Evolutionary conservation across 2,797 vertebrate species (phyloP), one percentile per base, ranked within the genome.

Genomic region (Enteromius fasciolatus): DNA sequence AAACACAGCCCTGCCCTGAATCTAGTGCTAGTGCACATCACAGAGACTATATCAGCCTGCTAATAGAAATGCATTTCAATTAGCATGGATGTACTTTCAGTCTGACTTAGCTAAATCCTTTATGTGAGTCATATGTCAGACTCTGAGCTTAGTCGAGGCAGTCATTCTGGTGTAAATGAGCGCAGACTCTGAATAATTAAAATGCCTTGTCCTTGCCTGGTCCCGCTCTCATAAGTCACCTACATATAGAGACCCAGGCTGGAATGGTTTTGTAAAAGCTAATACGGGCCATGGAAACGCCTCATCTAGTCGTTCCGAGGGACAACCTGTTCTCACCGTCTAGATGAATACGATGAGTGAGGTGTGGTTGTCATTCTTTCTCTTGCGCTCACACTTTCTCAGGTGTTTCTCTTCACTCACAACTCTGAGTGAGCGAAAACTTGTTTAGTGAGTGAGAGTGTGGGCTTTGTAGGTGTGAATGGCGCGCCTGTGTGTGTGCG

Each of bases 151-250:
- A 83, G 83, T 81, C 69, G 25, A 81, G 46, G 57, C 73, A 81
- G 86, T 67, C 76, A 67, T 84, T 84, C 68, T 78, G 72, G 69
- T 81, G 78, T 86, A 85, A 87, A 83, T 86, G 80, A 87, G 80
- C 72, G n/a, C 77, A n/a, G 86, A 80, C 63, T 84, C 59, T 85
- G 64, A 88, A 84, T 87, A 81, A 87, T 87, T 84, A 61, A 88
- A 86, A 86, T 67, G 80, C 48, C 46, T 80, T 67, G 67, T 82
- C 67, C 59, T 61, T 74, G 46, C 39, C 50, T 68, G 41, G 50
- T 68, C 76, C 41, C 44, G 48, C 76, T 78, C 83, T 82, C 66
- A 76, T 63, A 57, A 85, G 39, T 80, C 86, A 66, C 25, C 63
- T 36, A 52, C 20, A 67, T 59, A 44, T 46, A 23, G 48, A 41